Evolutionary conservation across 2,797 vertebrate genomes (phyloP).

Genomic region (Muraenolepis orangiensis): DNA sequence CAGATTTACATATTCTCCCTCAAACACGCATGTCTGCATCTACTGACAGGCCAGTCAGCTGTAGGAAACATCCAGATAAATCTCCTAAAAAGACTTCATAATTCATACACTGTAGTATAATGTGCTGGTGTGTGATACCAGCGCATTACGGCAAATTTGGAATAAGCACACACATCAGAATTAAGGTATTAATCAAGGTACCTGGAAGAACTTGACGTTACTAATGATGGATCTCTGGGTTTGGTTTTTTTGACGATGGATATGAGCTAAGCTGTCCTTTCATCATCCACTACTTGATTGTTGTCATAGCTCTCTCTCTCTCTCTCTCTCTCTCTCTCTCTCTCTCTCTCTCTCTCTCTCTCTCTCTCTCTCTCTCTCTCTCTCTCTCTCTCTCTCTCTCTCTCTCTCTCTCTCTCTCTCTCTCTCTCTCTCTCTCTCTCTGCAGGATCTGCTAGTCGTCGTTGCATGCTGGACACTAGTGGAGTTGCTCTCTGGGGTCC

Average conservation of each 20-base stretch:
- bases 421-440: neutral
- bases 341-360: neutral
- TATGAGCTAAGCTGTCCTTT: neutral
- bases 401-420: no score
- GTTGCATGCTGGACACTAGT: slow-evolving; percentile 94
- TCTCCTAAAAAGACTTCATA: neutral
- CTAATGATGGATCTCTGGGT: neutral
- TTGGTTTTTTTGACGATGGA: neutral
- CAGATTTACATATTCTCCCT: neutral
- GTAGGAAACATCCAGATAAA: neutral
- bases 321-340: neutral
- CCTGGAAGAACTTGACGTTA: neutral
- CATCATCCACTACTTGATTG: no score
- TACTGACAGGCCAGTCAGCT: slow-evolving; percentile 1
- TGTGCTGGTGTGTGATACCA: neutral
- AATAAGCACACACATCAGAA: no score
- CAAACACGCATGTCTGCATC: neutral
- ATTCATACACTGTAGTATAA: neutral
- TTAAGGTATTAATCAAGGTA: neutral
- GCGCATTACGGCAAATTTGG: no score
- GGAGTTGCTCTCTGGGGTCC: slow-evolving; percentile 96
- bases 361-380: no score
- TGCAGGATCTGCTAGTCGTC: slow-evolving; percentile 96
- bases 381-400: no score
- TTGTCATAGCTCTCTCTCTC: neutral